Conservation (phyloP, 2,888 invertebrate genomes). For the Lacanobia oleracea region DNA sequence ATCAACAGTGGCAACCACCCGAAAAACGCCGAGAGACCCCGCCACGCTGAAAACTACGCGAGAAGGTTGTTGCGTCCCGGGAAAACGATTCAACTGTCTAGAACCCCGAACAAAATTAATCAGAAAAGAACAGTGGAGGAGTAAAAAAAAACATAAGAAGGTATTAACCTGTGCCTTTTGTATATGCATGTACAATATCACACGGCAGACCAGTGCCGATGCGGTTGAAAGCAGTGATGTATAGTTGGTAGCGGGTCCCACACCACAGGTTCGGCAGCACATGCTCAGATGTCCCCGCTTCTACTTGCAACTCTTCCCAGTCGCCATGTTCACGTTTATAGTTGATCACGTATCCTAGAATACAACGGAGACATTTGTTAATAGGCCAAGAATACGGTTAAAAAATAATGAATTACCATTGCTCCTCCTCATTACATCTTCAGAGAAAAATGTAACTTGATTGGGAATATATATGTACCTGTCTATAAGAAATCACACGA, state of each 20-base stretch:
- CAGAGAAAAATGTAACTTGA: not conserved
- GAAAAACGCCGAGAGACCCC: too few relatives aligned
- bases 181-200: slow-evolving; percentile 96
- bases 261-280: slow-evolving; percentile 96
- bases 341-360: slow-evolving; percentile 95
- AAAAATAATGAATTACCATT: not conserved
- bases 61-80: too few relatives aligned
- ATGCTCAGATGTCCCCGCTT: slow-evolving; percentile 95
- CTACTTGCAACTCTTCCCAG: slow-evolving; percentile 97
- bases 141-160: not conserved
- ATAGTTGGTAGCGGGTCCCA: slow-evolving; percentile 96
- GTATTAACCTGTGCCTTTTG: slow-evolving; percentile 93
- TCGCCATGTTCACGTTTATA: slow-evolving; percentile 97
- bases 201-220: slow-evolving; percentile 97
- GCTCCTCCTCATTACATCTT: not conserved
- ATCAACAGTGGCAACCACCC: too few relatives aligned
- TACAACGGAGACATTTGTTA: not conserved
- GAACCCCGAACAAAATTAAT: not conserved
- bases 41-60: too few relatives aligned
- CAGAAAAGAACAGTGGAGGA: not conserved
- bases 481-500: not conserved
- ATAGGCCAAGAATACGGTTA: not conserved
- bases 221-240: slow-evolving; percentile 97
- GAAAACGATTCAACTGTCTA: too few relatives aligned
- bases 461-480: not conserved